Percentiles rank a stretch among this genome's conserved stretches.
Evolutionary conservation across 2,113 vertebrate genomes (phyloP).

Genomic region (Dolichotis patagonum): DNA sequence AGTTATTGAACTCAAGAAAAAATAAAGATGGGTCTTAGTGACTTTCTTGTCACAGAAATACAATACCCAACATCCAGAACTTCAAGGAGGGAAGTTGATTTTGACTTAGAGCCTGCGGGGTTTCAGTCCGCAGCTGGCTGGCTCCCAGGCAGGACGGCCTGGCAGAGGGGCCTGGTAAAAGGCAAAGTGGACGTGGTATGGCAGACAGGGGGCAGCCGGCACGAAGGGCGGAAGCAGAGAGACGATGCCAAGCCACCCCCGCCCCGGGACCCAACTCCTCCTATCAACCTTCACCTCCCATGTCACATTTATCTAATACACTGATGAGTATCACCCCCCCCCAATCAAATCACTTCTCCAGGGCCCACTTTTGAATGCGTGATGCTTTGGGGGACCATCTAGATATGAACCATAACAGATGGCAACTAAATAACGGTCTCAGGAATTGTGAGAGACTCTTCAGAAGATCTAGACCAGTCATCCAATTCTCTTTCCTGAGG

Average conservation of each 20-base stretch:
- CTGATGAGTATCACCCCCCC: neutral
- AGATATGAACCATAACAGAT: neutral
- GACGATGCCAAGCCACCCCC: neutral
- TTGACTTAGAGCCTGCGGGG: neutral
- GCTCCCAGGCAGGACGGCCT: neutral
- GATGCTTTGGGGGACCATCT: neutral
- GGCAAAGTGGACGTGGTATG: neutral
- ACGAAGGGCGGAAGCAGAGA: neutral
- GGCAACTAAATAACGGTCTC: neutral
- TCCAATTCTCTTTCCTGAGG: neutral
- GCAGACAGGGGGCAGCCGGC: neutral
- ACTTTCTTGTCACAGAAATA: neutral
- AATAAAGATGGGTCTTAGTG: neutral
- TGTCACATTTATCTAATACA: neutral
- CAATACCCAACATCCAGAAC: neutral
- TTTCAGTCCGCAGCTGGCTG: neutral
- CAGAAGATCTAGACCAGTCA: neutral
- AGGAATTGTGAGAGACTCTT: neutral
- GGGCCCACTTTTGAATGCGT: neutral
- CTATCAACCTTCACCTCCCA: neutral
- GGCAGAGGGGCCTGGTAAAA: neutral
- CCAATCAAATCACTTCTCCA: neutral
- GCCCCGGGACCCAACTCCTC: neutral
- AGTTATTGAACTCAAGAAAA: neutral
- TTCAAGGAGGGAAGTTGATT: neutral